Evolutionary conservation across 1,140 invertebrate genomes (phyloP), one percentile per base, ranked within the genome.

Genomic region (Sitobion miscanthi): DNA sequence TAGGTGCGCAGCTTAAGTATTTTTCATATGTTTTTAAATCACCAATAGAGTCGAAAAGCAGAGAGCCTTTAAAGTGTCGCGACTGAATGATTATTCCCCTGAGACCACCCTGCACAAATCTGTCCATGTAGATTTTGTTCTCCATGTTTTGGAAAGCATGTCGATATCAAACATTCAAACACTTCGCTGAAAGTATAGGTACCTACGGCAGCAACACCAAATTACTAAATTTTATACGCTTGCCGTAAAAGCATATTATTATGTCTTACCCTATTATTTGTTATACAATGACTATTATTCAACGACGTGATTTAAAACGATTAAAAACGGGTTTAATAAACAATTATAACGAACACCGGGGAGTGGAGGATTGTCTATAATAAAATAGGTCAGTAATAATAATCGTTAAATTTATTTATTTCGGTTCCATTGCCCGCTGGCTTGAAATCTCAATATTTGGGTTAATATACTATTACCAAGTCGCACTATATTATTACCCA

Each of bases 251-350:
- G 17, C 14, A 77, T 42, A 42, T 17, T 77, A n/a, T 77, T n/a
- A 77, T 35, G 30, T 35, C 11, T n/a, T 77, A n/a, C 62, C 14
- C 14, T n/a, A 77, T 77, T n/a, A 77, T 77, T 77, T 77, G n/a
- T n/a, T n/a, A 77, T 77, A 77, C 14, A 77, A 77, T 17, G n/a
- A 77, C 2, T n/a, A 77, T 77, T 77, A 77, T 17, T 77, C 62
- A 77, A 7, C 14, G 4, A 77, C 14, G 14, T 77, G 14, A 77
- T n/a, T 77, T 77, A n/a, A 14, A 77, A 77, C 17, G 62, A 77
- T 77, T 69, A 17, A 77, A 77, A 77, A 77, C 62, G n/a, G n/a
- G n/a, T n/a, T 69, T n/a, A 77, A 77, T n/a, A 77, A 77, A 77
- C n/a, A 77, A 77, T n/a, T 77, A 69, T 77, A 77, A 77, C 17